phyloP scores from a whole-genome alignment of 2,888 invertebrate species.

The Electrophaes corylata region DNA sequence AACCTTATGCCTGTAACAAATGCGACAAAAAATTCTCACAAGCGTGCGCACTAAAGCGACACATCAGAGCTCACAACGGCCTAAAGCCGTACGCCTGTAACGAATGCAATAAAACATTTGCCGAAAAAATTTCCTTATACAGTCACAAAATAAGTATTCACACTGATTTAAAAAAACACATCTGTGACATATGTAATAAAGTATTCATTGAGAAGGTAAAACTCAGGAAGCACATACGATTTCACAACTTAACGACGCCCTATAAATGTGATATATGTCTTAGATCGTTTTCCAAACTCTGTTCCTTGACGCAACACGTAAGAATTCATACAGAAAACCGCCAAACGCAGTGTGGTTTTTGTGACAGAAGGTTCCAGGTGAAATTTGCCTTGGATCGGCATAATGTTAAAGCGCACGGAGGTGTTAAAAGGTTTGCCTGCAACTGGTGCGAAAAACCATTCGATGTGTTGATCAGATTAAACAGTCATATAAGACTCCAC shows the following conservation, averaged over 20 bases:
- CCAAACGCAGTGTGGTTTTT: neutral
- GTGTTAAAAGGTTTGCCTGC: neutral
- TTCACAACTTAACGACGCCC: neutral
- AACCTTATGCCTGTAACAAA: neutral
- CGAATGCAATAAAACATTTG: neutral
- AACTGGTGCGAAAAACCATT: neutral
- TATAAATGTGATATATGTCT: neutral
- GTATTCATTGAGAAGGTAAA: neutral
- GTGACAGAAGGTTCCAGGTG: neutral
- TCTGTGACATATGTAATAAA: neutral
- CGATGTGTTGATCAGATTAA: neutral
- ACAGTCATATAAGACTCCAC: neutral
- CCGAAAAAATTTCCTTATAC: neutral
- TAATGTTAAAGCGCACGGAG: neutral
- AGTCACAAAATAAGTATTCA: neutral
- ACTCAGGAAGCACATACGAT: neutral
- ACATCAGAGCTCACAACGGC: neutral
- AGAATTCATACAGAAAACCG: neutral
- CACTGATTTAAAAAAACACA: neutral
- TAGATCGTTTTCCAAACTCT: neutral
- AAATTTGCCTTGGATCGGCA: neutral
- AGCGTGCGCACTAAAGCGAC: neutral
- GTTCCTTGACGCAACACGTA: neutral
- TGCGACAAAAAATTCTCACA: constrained; percentile 4
- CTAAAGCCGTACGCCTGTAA: neutral